Conservation (phyloP, 2,797 vertebrate species). For the Natrix natrix region DNA sequence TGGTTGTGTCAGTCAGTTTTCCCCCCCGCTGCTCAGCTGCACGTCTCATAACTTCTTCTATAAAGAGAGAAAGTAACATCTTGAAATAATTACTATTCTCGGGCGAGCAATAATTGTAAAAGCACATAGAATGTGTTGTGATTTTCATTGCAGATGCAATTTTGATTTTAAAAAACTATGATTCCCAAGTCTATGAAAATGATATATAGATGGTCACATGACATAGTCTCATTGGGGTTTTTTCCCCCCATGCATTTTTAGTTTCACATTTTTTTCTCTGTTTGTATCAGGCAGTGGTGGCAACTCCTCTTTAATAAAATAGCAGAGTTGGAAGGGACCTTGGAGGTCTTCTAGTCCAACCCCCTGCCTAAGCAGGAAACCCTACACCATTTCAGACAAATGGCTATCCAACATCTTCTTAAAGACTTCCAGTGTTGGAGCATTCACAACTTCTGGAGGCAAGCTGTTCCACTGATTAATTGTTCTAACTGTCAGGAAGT, state of each 20-base stretch:
- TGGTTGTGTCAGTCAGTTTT: background rate
- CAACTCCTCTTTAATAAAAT: too few relatives aligned
- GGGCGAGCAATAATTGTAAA: background rate
- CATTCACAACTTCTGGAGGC: too few relatives aligned
- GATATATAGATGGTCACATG: background rate
- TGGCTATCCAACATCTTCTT: too few relatives aligned
- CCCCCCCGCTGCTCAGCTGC: background rate
- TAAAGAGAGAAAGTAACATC: background rate
- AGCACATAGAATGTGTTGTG: background rate
- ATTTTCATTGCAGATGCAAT: background rate
- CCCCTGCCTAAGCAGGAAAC: too few relatives aligned
- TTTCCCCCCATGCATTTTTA: background rate
- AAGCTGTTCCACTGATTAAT: too few relatives aligned
- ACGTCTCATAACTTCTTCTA: conserved; percentile 19
- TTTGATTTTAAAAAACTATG: background rate
- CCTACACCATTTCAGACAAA: too few relatives aligned
- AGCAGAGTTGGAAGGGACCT: too few relatives aligned
- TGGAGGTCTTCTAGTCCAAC: too few relatives aligned
- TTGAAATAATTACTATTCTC: background rate
- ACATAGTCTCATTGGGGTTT: background rate
- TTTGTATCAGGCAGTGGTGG: too few relatives aligned
- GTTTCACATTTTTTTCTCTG: background rate
- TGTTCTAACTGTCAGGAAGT: too few relatives aligned
- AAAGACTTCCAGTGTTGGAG: too few relatives aligned
- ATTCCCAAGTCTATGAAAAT: background rate